A percentile compares a stretch with the other conserved stretches of the same genome.
Conservation (phyloP, 1,140 invertebrate species). For the Antheraea pernyi region DNA sequence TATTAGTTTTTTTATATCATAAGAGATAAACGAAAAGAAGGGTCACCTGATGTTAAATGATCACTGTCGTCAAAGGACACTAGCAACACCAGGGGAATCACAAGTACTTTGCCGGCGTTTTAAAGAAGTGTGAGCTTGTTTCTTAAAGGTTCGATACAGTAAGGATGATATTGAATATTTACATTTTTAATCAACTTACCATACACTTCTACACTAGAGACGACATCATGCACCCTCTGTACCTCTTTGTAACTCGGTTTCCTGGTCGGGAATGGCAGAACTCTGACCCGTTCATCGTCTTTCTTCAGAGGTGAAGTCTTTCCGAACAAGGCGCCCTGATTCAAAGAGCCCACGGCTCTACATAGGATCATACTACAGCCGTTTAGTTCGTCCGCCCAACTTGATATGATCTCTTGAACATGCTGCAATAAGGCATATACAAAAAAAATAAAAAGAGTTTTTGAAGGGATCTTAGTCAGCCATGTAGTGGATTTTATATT, state of each 20-base stretch:
- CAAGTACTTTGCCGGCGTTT: too few relatives aligned
- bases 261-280: constrained; percentile 90
- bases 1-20: too few relatives aligned
- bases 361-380: constrained; percentile 89
- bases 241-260: constrained; percentile 91
- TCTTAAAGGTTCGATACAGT: too few relatives aligned
- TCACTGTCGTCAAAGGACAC: too few relatives aligned
- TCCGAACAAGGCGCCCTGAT: constrained; percentile 86
- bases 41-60: too few relatives aligned
- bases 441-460: too few relatives aligned
- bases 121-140: too few relatives aligned
- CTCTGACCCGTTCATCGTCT: constrained; percentile 84
- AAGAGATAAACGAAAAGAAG: too few relatives aligned
- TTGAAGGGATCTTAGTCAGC: too few relatives aligned
- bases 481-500: too few relatives aligned
- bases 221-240: constrained; percentile 85
- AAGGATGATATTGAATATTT: not conserved
- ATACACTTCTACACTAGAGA: constrained; percentile 87
- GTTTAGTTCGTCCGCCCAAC: constrained; percentile 84
- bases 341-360: constrained; percentile 87
- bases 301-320: constrained; percentile 86
- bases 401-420: constrained; percentile 86
- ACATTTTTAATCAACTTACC: constrained; percentile 73
- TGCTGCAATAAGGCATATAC: constrained; percentile 80
- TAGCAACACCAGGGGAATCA: too few relatives aligned